phyloP scores from a whole-genome alignment of 2,888 invertebrate genomes.

The Tuta absoluta region DNA sequence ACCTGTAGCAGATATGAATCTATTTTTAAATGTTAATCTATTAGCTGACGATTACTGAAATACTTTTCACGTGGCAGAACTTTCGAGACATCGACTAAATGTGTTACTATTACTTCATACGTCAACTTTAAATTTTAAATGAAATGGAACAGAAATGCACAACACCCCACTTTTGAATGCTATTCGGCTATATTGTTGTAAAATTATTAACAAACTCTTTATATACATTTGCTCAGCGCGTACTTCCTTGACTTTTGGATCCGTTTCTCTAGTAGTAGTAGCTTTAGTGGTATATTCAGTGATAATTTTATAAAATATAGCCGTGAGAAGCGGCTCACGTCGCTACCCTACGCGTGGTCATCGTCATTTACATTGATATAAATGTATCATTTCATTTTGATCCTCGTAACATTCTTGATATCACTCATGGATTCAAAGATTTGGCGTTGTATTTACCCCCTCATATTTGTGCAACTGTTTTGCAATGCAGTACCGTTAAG shows the following conservation, averaged over 20 bases:
- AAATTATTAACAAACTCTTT: conserved; percentile 53
- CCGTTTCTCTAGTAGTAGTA: conserved; percentile 70
- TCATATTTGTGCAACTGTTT: too few species aligned
- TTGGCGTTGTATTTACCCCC: too few species aligned
- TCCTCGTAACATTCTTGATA: too few species aligned
- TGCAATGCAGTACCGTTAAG: too few species aligned
- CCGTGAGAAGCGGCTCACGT: conserved; percentile 46
- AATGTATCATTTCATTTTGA: conserved; percentile 5
- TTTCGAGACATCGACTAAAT: conserved; percentile 79
- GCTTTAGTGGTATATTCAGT: conserved; percentile 52
- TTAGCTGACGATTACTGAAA: conserved; percentile 46
- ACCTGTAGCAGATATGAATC: conserved; percentile 2
- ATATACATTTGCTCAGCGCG: conserved; percentile 71
- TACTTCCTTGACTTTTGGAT: conserved; percentile 75
- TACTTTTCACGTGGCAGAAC: conserved; percentile 58
- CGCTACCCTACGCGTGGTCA: conserved; percentile 56
- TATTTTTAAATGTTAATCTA: background rate
- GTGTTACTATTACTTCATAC: conserved; percentile 75
- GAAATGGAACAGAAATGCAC: conserved; percentile 52
- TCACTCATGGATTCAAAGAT: too few species aligned
- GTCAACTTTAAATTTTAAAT: conserved; percentile 43
- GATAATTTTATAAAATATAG: conserved; percentile 68
- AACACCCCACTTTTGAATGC: conserved; percentile 53
- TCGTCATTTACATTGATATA: conserved; percentile 51
- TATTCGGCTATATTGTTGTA: conserved; percentile 65